These are phyloP conservation scores for Hydrozoanthus gracilis DNA, from an alignment of 92 coral and sea anemone genomes.

Conservation along the genomic window DNA sequence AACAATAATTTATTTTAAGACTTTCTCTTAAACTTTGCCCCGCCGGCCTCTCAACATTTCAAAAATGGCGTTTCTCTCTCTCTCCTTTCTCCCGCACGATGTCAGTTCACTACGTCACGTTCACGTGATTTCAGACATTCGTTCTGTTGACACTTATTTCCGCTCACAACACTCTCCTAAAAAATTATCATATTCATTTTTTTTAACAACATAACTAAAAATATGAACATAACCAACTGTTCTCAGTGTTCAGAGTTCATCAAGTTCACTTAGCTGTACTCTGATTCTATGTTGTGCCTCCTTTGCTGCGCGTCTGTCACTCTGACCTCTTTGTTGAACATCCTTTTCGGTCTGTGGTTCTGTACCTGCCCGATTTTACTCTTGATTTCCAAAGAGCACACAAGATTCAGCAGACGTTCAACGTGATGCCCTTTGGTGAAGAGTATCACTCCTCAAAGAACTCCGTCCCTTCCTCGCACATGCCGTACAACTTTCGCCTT, in stretches of 20 bases:
- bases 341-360: conserved; percentile 31
- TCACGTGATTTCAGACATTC: too few relatives aligned
- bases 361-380: conserved; percentile 13
- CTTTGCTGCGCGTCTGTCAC: conserved; percentile 33
- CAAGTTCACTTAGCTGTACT: conserved; percentile 2
- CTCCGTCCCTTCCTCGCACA: conserved; percentile 56
- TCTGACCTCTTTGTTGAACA: conserved; percentile 2
- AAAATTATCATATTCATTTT: conserved; percentile 12
- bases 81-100: too few relatives aligned
- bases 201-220: not conserved
- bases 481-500: conserved; percentile 44
- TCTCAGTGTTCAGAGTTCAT: not conserved
- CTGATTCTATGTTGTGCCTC: conserved; percentile 20
- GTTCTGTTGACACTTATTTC: not conserved
- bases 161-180: not conserved
- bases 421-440: conserved; percentile 59
- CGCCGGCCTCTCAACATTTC: too few relatives aligned
- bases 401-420: conserved; percentile 53
- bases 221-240: not conserved
- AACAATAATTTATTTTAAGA: too few relatives aligned
- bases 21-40: too few relatives aligned
- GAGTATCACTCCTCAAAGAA: conserved; percentile 35
- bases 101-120: too few relatives aligned
- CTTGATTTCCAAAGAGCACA: conserved; percentile 49
- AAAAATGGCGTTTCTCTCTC: too few relatives aligned